Base-by-base conservation (phyloP, 2,797 vertebrate species). In the Tragelaphus eurycerus region DNA sequence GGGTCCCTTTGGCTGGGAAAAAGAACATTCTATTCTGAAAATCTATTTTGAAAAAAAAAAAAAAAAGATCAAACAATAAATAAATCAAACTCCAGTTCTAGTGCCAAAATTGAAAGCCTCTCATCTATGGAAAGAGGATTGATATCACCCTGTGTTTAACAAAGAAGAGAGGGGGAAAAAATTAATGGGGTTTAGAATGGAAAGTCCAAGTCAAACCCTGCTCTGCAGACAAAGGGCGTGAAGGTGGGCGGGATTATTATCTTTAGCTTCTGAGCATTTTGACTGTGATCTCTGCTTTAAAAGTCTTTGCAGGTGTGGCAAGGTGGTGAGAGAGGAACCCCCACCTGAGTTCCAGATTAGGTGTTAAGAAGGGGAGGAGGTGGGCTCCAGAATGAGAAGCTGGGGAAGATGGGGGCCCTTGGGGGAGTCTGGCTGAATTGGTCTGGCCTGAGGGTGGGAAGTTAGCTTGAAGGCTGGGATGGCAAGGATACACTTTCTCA, bases 91-190 rank as follows among this genome's bases (percentile, higher is more conserved):
- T 85, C 64, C 81, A 2, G 38, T 76, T 96, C 86, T 4, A 1
- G 4, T 93, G 93, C n/a, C 89, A 52, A 54, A 62, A 31, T 93
- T 78, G 52, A 97, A 96, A 97, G 76, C 86, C 91, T 88, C 95
- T 97, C 0, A 31, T 85, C 76, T 97, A 60, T 96, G 91, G 94
- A 98, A 98, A 95, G 60, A 76, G 0, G 2, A 12, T 74, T 97
- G 82, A 94, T 97, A 89, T 82, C 84, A 85, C 82, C 96, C 19
- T 15, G 59, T 79, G 95, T 97, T 96, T 91, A 82, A 96, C 97
- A 96, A 78, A 84, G 84, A 97, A 81, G 62, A 12, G 27, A 27
- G 43, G 27, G 48, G 4, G 11, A 64, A 54, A 71, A 71, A 85
- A 92, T 97, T 54, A 78, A 62, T 38, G 94, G 93, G 1, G 9